Evolutionary conservation across 2,888 invertebrate species (phyloP), one percentile per base, ranked within the genome.

Genomic region (Phrixothrix hirtus): DNA sequence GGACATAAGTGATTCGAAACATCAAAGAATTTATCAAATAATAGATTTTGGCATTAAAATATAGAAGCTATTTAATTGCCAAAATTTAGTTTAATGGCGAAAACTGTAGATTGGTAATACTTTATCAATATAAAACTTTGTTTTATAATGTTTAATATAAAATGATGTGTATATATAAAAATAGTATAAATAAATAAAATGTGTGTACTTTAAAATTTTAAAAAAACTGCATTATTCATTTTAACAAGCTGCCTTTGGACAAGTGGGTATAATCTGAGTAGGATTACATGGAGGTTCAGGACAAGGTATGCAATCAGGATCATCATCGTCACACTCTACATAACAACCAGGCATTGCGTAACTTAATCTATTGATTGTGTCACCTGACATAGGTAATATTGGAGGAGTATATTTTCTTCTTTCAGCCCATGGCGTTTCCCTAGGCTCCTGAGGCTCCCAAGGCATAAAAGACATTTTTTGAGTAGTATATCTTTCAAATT

Each of bases 311-410:
- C 81, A 81, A 60, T 80, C 78, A 1, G 77, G 69, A 68, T 81
- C 81, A 12, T 81, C 79, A 61, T 81, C 81, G 60, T 78, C 77
- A 49, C 79, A 80, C 58, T 82, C 78, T 0, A 80, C 77, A 64
- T 80, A 83, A 52, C 79, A 79, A 41, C 83, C 83, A 1, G 83
- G 83, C 1, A 83, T 81, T 58, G 79, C 70, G 73, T 81, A 85
- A 60, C 84, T 85, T 34, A 83, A 76, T 31, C 78, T 78, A 63
- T 86, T 84, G 0, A 84, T 75, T 0, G 86, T 86, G 7, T 82
- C 79, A 50, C 79, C 79, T 51, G 85, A 73, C 74, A 80, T 74
- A 14, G 77, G 71, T 11, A 75, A 58, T 13, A 69, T 68, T 0
- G 78, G 74, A 37, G 76, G 78, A 43, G 67, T 67, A 49, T 77